Conservation (phyloP, 1,140 invertebrate species). For the Bombus polaris region DNA sequence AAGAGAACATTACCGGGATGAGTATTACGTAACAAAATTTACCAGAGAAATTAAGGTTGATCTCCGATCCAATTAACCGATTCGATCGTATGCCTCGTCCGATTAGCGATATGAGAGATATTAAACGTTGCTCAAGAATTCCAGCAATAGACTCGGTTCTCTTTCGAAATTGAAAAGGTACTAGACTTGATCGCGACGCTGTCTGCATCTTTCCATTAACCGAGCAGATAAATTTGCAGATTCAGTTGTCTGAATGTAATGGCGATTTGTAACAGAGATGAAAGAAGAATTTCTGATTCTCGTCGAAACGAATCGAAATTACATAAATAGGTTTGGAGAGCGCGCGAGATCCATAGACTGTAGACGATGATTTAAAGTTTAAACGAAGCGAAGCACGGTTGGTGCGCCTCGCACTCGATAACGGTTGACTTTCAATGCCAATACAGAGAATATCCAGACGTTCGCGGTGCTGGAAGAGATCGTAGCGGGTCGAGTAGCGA, state of each 20-base stretch:
- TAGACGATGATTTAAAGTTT: background rate
- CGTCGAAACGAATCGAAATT: background rate
- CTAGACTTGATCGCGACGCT: background rate
- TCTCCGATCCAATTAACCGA: conserved; percentile 21
- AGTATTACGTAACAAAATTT: background rate
- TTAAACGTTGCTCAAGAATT: conserved; percentile 30
- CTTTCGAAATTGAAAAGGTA: background rate
- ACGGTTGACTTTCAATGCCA: conserved; percentile 40
- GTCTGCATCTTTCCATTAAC: background rate
- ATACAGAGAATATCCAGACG: conserved; percentile 15
- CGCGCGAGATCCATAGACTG: background rate
- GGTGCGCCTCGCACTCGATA: background rate
- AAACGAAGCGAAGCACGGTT: background rate
- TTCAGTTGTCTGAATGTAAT: background rate
- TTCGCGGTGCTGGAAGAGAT: conserved; percentile 4
- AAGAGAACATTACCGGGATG: background rate
- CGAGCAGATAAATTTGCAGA: background rate
- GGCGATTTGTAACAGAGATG: background rate
- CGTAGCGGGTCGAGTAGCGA: conserved; percentile 6
- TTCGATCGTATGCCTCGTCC: conserved; percentile 20
- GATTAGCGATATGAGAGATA: conserved; percentile 16
- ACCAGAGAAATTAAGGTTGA: conserved; percentile 25
- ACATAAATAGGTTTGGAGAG: background rate
- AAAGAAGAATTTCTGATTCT: background rate
- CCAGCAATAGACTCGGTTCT: background rate